phyloP scores from a whole-genome alignment of 2,797 vertebrate species.

The Prionace glauca region DNA sequence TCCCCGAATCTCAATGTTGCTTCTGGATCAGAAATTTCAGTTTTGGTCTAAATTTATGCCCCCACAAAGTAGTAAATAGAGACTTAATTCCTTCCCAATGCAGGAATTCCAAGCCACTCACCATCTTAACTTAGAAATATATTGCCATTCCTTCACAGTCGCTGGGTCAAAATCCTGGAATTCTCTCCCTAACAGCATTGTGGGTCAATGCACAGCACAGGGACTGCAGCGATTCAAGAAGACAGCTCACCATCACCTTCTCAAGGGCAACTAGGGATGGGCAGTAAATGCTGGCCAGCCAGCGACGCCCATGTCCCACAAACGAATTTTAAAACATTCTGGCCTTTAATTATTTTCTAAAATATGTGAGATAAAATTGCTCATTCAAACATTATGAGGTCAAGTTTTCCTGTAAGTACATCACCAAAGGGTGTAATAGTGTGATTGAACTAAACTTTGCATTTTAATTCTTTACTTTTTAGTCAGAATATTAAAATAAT shows the following conservation, averaged over 20 bases:
- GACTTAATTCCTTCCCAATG: neutral
- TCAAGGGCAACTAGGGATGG: too few species aligned
- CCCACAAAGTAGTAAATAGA: neutral
- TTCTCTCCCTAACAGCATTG: too few species aligned
- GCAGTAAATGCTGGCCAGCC: too few species aligned
- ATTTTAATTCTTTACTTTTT: neutral
- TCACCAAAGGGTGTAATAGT: neutral
- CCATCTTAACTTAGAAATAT: too few species aligned
- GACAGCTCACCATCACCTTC: too few species aligned
- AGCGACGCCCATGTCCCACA: too few species aligned
- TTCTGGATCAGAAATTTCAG: neutral
- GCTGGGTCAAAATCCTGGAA: too few species aligned
- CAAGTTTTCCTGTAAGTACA: neutral
- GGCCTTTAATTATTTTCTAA: neutral
- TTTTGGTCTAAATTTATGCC: neutral
- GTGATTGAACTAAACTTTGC: neutral
- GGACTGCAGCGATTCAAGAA: too few species aligned
- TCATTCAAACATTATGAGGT: neutral
- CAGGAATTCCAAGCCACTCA: neutral
- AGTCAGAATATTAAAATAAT: neutral
- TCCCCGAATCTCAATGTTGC: neutral
- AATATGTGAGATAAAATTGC: neutral
- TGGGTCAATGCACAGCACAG: too few species aligned
- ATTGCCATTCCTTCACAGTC: too few species aligned
- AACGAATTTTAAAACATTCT: too few species aligned